A percentile compares a stretch with the other conserved stretches of the same genome.
Conservation (phyloP, 2,797 vertebrate species). For the Megalops cyprinoides region DNA sequence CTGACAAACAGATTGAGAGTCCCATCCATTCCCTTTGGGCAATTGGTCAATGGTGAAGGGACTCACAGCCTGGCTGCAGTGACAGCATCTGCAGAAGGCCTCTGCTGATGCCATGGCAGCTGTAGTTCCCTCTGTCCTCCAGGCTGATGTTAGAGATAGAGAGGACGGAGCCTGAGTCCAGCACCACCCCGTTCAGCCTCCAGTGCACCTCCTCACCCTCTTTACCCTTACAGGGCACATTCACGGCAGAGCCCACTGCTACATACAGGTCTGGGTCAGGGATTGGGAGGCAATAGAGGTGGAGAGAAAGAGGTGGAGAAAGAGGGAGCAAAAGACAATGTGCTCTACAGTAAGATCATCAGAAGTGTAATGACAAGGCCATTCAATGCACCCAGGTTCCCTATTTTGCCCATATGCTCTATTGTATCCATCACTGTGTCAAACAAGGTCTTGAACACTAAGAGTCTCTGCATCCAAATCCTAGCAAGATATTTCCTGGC, state of each 20-base stretch:
- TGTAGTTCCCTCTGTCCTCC: conserved; percentile 50
- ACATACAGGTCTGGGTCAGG: conserved; percentile 46
- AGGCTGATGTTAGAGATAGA: conserved; percentile 45
- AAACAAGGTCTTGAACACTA: no score
- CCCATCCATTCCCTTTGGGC: no score
- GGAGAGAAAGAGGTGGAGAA: conserved; percentile 13
- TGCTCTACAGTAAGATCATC: background rate
- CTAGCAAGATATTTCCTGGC: no score
- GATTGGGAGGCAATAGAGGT: background rate
- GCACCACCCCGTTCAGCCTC: conserved; percentile 44
- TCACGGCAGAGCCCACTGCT: conserved; percentile 47
- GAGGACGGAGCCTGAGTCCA: conserved; percentile 35
- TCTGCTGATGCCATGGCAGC: conserved; percentile 42
- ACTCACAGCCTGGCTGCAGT: conserved; percentile 52
- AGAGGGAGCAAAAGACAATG: background rate
- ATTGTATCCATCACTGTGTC: no score
- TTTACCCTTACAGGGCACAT: conserved; percentile 37
- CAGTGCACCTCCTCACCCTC: conserved; percentile 40
- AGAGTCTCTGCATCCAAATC: no score
- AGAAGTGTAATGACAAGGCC: no score
- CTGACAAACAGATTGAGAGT: no score
- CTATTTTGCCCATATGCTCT: no score
- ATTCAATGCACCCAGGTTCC: no score
- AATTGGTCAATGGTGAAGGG: background rate
- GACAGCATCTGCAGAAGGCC: conserved; percentile 22